Evolutionary conservation across 2,797 vertebrate species (phyloP), one percentile per base, ranked within the genome.

Genomic region (Garrulus glandarius): DNA sequence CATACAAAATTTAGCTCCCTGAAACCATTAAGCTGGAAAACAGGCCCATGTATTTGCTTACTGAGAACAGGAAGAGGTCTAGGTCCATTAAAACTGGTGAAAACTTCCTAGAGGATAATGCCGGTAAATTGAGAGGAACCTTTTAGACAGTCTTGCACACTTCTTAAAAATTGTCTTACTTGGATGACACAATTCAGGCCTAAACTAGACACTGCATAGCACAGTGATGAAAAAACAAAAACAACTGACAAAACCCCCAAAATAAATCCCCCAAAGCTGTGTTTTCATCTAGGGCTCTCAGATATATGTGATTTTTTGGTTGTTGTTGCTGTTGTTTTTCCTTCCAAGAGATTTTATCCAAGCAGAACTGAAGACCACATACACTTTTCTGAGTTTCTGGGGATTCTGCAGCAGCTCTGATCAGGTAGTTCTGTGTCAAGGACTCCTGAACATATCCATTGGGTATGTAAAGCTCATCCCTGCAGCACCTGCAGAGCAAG

Each of bases 241-340:
- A 34, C 64, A 50, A 8, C 1, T 22, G 50, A 27, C 4, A 21
- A 24, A 26, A 23, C 1, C 0, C 8, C 13, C 32, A 30, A 68
- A 74, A 43, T 3, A 30, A 61, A 64, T n/a, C 4, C 2, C 30
- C 17, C 43, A 85, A 44, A 67, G 21, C 9, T 24, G 15, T 82
- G 59, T 8, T 77, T 88, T 80, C 36, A 36, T 32, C 44, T 9
- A 57, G 49, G 18, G 37, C 23, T 67, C 34, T 70, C 77, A 34
- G 47, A n/a, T 29, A 43, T 3, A 6, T 2, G 7, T 10, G 20
- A 22, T 23, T 49, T 37, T 37, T 22, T 44, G 32, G 19, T n/a
- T 77, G 14, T 52, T 47, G 29, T 13, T 76, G 56, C 29, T 63
- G 20, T 11, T 60, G 20, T 7, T 37, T 47, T 44, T 72, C n/a